phyloP scores from a whole-genome alignment of 2,113 vertebrate genomes.

The Lamprotornis superbus region DNA sequence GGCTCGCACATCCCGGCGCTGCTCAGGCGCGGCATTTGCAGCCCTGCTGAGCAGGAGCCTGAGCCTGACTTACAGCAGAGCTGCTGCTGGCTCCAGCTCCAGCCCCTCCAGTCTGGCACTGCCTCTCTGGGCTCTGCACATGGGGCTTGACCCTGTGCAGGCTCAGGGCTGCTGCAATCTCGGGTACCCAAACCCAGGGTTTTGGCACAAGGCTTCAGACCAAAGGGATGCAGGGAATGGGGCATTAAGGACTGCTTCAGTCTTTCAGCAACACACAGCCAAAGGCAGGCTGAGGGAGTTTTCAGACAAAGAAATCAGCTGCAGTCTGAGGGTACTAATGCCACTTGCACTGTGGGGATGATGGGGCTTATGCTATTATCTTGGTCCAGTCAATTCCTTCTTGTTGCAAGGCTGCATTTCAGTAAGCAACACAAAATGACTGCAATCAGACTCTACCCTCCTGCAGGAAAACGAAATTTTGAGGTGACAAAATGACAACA shows the following conservation, averaged over 20 bases:
- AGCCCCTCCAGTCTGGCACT: background rate
- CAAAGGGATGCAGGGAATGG: background rate
- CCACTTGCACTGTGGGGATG: background rate
- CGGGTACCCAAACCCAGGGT: accelerated
- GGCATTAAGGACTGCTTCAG: background rate
- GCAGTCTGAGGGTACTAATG: background rate
- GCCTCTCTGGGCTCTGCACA: accelerated
- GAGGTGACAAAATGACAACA: background rate
- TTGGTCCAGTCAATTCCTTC: background rate
- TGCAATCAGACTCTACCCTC: background rate
- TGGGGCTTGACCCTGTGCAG: background rate
- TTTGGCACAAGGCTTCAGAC: background rate
- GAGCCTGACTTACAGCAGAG: background rate
- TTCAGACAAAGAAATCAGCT: background rate
- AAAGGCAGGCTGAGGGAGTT: background rate
- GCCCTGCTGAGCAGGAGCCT: background rate
- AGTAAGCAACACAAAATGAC: background rate
- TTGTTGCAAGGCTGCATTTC: background rate
- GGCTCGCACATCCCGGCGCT: accelerated
- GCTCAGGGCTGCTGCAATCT: background rate
- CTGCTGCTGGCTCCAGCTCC: background rate
- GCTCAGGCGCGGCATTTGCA: accelerated
- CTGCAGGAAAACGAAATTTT: background rate
- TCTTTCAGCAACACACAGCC: background rate
- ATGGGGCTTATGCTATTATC: background rate